These are phyloP conservation scores for Callipepla californica DNA, from an alignment of 2,113 vertebrate species.

Conservation along the genomic window DNA sequence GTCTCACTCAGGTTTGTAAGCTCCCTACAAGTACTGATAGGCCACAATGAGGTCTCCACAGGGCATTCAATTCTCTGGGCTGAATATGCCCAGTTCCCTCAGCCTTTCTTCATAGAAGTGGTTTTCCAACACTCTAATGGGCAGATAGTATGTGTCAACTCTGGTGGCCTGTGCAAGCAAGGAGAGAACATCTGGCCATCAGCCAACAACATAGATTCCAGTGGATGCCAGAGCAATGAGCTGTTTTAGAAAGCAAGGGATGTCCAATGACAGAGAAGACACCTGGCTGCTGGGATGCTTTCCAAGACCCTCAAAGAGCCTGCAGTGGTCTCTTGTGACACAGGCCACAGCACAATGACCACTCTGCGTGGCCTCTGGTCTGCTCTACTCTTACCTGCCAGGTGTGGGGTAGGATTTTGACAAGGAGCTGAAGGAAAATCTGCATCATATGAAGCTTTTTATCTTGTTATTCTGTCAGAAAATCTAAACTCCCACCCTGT, in stretches of 20 bases:
- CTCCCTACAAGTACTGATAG: too few species aligned
- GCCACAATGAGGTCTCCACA: too few species aligned
- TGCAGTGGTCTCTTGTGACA: fast-evolving
- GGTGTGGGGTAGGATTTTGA: not conserved
- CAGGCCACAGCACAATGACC: not conserved
- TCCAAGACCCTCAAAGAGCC: not conserved
- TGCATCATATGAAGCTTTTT: not conserved
- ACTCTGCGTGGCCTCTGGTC: not conserved
- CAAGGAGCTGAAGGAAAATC: not conserved
- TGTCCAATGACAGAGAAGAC: not conserved
- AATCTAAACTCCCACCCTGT: not conserved
- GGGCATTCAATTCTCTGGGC: too few species aligned
- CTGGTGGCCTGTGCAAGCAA: not conserved
- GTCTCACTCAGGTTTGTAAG: too few species aligned
- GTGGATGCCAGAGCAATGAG: not conserved
- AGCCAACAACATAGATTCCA: not conserved
- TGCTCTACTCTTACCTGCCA: not conserved
- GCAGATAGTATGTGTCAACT: not conserved
- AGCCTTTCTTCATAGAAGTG: too few species aligned
- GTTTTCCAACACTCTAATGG: too few species aligned
- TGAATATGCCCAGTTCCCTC: too few species aligned
- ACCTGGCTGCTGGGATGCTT: not conserved
- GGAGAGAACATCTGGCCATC: not conserved
- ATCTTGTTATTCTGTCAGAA: not conserved
- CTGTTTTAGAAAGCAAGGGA: not conserved